Percentiles rank a stretch among this genome's conserved stretches.
Conservation (phyloP, 2,888 invertebrate genomes). For the Archips xylosteana region DNA sequence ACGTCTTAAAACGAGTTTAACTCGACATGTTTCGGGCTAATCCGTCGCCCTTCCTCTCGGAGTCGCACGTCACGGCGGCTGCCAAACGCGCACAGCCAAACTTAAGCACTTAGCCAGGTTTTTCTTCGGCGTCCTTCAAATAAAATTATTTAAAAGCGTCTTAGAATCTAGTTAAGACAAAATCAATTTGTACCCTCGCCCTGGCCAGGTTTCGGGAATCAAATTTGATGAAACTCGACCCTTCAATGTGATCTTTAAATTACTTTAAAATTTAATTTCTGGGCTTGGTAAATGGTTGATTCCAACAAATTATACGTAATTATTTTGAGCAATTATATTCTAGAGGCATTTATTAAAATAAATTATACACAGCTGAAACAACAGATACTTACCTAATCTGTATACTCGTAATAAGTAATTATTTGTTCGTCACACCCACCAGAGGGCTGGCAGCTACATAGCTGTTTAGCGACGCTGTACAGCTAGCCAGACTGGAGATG, state of each 20-base stretch:
- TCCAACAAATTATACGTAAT: conserved; percentile 8
- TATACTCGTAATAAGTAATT: too few species aligned
- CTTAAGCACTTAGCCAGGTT: background rate
- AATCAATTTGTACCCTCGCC: conserved; percentile 18
- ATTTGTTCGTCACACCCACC: too few species aligned
- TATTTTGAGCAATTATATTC: background rate
- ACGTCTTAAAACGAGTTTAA: too few species aligned
- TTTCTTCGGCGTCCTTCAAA: conserved; percentile 13
- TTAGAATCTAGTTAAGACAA: conserved; percentile 18
- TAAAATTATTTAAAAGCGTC: conserved; percentile 16
- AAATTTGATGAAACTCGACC: conserved; percentile 18
- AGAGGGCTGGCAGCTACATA: too few species aligned
- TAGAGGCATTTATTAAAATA: background rate
- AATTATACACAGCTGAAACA: background rate
- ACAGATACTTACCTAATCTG: background rate
- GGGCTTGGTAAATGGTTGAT: background rate
- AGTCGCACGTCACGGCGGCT: too few species aligned
- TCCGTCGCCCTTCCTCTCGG: too few species aligned
- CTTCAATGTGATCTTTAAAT: conserved; percentile 26
- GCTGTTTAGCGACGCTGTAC: too few species aligned
- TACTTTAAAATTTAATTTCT: conserved; percentile 22
- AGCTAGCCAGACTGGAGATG: too few species aligned
- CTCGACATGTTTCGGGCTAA: too few species aligned
- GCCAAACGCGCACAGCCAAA: too few species aligned
- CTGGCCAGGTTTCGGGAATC: conserved; percentile 10